A percentile compares a stretch with the other conserved stretches of the same genome.
Evolutionary conservation across 2,888 invertebrate genomes (phyloP).

Genomic region (Candidula unifasciata): DNA sequence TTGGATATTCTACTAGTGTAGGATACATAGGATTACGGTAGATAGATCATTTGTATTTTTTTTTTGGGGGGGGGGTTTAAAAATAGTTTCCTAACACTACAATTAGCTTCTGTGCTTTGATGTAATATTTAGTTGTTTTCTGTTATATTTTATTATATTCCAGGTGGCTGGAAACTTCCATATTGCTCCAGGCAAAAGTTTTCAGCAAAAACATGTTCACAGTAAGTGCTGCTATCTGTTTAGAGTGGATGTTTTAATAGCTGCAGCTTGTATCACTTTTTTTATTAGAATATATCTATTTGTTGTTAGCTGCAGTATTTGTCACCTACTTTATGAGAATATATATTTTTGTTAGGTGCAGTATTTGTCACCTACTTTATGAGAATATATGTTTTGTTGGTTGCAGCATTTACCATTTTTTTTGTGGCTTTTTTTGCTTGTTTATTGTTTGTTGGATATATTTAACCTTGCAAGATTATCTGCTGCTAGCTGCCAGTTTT

Average conservation of each 20-base stretch:
- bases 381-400: not conserved
- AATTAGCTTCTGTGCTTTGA: too few species aligned
- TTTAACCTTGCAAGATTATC: not conserved
- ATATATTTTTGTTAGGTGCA: not conserved
- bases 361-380: not conserved
- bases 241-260: not conserved
- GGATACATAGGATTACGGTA: too few species aligned
- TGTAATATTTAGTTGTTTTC: not conserved
- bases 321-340: not conserved
- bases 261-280: not conserved
- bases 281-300: not conserved
- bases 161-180: conserved; percentile 95
- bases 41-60: too few species aligned
- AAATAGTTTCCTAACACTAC: too few species aligned
- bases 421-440: not conserved
- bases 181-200: conserved; percentile 94
- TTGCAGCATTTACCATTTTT: not conserved
- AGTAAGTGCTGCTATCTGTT: conserved; percentile 78
- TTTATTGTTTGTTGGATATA: too few species aligned
- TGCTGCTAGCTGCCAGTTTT: not conserved
- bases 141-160: conserved; percentile 2
- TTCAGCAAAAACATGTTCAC: conserved; percentile 95
- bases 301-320: not conserved
- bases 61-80: too few species aligned
- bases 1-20: too few species aligned